Conservation (phyloP, 2,797 vertebrate species). For the Decapterus maruadsi region DNA sequence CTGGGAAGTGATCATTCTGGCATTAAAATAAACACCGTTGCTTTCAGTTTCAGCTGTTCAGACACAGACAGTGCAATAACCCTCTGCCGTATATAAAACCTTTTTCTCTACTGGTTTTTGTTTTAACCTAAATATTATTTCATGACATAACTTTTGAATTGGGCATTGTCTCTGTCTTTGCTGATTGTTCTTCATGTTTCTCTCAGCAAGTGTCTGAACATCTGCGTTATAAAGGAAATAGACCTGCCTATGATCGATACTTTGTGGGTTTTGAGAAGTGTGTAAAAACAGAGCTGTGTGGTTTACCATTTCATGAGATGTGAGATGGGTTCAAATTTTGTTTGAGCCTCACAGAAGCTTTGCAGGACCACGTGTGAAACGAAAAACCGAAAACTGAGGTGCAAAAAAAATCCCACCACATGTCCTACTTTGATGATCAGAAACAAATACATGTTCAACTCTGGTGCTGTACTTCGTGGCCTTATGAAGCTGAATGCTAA, state of each 20-base stretch:
- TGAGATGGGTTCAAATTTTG: slow-evolving; percentile 13
- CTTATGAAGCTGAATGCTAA: not conserved
- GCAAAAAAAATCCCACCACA: slow-evolving; percentile 17
- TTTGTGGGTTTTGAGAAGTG: slow-evolving; percentile 45
- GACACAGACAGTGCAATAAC: slow-evolving; percentile 4
- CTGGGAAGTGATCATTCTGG: slow-evolving; percentile 66
- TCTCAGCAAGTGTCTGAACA: slow-evolving; percentile 31
- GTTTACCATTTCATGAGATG: slow-evolving; percentile 45
- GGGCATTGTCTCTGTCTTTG: slow-evolving; percentile 30
- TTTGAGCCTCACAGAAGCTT: slow-evolving; percentile 15
- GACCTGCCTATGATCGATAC: slow-evolving; percentile 16
- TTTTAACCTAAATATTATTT: slow-evolving; percentile 6
- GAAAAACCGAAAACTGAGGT: slow-evolving; percentile 21
- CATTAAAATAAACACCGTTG: slow-evolving; percentile 62
- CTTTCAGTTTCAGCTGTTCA: slow-evolving; percentile 43
- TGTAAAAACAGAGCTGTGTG: slow-evolving; percentile 41
- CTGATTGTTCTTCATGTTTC: slow-evolving; percentile 20
- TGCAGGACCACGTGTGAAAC: slow-evolving; percentile 53
- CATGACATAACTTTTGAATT: not conserved
- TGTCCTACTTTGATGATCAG: not conserved
- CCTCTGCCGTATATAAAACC: not conserved
- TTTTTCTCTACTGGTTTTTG: not conserved
- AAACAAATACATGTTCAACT: not conserved
- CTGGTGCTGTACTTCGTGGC: not conserved
- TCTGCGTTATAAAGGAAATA: slow-evolving; percentile 50